Base-by-base conservation (phyloP, 30 jellyfish, hydroid and myxozoan genomes). In the Turritopsis dohrnii region DNA sequence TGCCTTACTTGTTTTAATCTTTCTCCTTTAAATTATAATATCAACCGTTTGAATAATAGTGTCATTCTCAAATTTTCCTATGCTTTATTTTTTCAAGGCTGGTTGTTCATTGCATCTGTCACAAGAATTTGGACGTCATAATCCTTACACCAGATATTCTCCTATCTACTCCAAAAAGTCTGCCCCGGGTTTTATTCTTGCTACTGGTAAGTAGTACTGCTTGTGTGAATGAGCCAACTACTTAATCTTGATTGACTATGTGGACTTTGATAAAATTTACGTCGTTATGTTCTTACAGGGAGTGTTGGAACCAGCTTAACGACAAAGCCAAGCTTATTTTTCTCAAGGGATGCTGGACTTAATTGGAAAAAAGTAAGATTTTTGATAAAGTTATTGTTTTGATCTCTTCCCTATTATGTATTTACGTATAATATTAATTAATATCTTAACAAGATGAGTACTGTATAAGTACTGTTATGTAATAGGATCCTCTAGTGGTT, bases 161-260 rank as follows among this genome's bases (percentile, higher is more conserved):
- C 99, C 99, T n/a, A 80, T 89, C 80, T 28, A 79, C 28, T 88
- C 99, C n/a, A 81, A 84, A 60, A 85, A 85, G 69, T 94, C 99
- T 60, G 96, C 99, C 18, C 99, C 99, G 21, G 99, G 99, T 1
- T 89, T 88, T 24, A 85, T 94, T 73, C 65, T 94, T 20, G 99
- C 96, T 3, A 94, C 96, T 71, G 99, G 99, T 94, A 86, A 27
- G 27, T 9, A 3, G 52, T n/a, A n/a, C n/a, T n/a, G n/a, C n/a
- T n/a, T n/a, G n/a, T n/a, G n/a, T n/a, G n/a, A n/a, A n/a, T 54
- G 65, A n/a, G 29, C 19, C 52, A 84, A 8, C 29, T 20, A 18
- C n/a, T 16, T 52, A 0, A 5, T 21, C 25, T 23, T 52, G 0
- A 17, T 81, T 54, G 17, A n/a, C 29, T 28, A 7, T 53, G 16